Conservation (phyloP, 2,888 invertebrate species). For the Exephanes ischioxanthus region DNA sequence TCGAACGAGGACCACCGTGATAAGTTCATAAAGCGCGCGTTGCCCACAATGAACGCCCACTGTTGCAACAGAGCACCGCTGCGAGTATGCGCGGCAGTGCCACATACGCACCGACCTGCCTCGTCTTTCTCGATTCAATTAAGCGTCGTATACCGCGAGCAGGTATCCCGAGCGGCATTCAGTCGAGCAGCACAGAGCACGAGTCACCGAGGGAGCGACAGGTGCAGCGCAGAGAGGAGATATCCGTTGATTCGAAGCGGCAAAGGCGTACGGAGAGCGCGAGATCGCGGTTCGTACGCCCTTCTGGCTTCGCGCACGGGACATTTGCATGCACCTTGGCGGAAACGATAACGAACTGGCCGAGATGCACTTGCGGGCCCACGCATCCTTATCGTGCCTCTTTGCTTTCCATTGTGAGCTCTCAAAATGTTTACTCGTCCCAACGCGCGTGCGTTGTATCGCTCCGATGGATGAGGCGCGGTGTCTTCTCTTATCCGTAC, state of each 20-base stretch:
- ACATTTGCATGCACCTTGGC: conserved; percentile 14
- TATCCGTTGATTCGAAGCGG: neutral
- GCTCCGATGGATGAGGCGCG: conserved; percentile 11
- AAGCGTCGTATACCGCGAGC: conserved; percentile 47
- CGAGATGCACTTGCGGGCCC: neutral
- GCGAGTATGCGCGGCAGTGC: neutral
- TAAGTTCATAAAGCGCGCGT: conserved; percentile 71
- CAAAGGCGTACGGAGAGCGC: neutral
- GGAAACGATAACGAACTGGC: conserved; percentile 43
- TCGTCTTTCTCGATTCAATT: conserved; percentile 71
- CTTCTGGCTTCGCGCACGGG: neutral
- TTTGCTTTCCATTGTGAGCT: conserved; percentile 21
- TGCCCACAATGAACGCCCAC: conserved; percentile 72
- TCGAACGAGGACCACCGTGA: conserved; percentile 44
- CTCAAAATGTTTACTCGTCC: conserved; percentile 53
- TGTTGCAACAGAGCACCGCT: conserved; percentile 37
- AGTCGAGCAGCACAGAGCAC: conserved; percentile 2
- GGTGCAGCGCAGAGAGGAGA: conserved; percentile 45
- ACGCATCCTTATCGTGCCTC: neutral
- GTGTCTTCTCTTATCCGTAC: conserved; percentile 4
- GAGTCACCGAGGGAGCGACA: conserved; percentile 38
- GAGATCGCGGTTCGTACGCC: neutral
- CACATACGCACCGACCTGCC: conserved; percentile 33
- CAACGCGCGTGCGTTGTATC: conserved; percentile 20
- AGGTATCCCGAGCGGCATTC: conserved; percentile 34